These are phyloP conservation scores for Pachyuromys duprasi DNA, from an alignment of 2,797 vertebrate genomes.

Conservation along the genomic window DNA sequence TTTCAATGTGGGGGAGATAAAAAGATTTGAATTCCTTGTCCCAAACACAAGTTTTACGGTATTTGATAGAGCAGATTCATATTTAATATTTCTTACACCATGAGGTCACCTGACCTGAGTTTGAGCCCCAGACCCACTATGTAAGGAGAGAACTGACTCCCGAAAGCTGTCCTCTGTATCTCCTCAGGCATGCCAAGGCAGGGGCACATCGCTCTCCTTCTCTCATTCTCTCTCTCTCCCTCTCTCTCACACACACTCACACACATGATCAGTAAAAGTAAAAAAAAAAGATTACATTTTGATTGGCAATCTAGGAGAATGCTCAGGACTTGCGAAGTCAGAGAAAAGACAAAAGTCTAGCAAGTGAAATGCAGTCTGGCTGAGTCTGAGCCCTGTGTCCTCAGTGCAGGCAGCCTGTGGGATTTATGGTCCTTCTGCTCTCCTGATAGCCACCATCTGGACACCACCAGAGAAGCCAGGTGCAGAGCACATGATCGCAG, in stretches of 20 bases:
- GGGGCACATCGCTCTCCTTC: background rate
- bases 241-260: background rate
- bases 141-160: background rate
- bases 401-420: background rate
- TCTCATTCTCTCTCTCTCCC: no score
- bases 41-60: background rate
- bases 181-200: background rate
- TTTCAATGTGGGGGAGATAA: background rate
- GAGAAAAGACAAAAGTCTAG: background rate
- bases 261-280: background rate
- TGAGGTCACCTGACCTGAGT: background rate
- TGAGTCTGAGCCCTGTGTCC: background rate
- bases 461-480: background rate
- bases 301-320: background rate
- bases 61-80: background rate
- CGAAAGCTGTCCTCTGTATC: background rate
- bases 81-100: background rate
- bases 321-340: conserved; percentile 19
- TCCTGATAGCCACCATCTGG: conserved; percentile 32
- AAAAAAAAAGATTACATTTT: background rate
- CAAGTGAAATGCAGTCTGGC: background rate
- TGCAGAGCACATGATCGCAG: background rate
- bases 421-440: background rate
- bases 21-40: background rate
- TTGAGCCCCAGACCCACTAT: background rate